phyloP scores from a whole-genome alignment of 2,113 vertebrate genomes.

The Chionis minor region DNA sequence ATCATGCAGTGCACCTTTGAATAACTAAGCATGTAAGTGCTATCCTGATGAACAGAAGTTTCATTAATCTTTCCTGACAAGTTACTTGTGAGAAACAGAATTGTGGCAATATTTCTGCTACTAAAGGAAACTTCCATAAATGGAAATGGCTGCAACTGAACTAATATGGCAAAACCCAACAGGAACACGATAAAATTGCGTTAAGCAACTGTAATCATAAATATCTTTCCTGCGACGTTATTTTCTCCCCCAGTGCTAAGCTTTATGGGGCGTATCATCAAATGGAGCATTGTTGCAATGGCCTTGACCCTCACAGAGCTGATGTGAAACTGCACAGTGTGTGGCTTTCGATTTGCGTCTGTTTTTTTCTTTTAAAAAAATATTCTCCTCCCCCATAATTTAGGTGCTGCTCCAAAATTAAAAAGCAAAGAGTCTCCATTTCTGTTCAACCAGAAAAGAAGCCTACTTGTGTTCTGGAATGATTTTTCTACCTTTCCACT shows the following conservation, averaged over 20 bases:
- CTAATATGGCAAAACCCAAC: constrained; percentile 22
- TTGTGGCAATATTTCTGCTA: constrained; percentile 10
- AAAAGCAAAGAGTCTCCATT: background rate
- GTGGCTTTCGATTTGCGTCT: background rate
- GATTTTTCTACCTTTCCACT: background rate
- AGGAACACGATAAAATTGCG: background rate
- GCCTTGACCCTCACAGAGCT: background rate
- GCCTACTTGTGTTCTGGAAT: background rate
- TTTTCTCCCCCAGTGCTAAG: background rate
- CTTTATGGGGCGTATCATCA: background rate
- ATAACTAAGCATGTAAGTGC: constrained; percentile 48
- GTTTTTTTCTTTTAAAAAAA: too few species aligned
- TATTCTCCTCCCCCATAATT: background rate
- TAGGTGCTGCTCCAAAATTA: background rate
- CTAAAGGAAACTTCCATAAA: constrained; percentile 12
- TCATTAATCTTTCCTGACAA: constrained; percentile 72
- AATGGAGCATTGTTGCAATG: background rate
- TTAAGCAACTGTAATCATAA: constrained; percentile 46
- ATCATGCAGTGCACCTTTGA: background rate
- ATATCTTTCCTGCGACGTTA: background rate
- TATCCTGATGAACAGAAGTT: constrained; percentile 19
- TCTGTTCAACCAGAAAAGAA: background rate
- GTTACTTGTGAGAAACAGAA: constrained; percentile 59
- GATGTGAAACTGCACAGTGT: background rate
- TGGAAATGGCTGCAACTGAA: background rate